Conservation (phyloP, 2,888 invertebrate genomes). For the Drosophila stalkeri region DNA sequence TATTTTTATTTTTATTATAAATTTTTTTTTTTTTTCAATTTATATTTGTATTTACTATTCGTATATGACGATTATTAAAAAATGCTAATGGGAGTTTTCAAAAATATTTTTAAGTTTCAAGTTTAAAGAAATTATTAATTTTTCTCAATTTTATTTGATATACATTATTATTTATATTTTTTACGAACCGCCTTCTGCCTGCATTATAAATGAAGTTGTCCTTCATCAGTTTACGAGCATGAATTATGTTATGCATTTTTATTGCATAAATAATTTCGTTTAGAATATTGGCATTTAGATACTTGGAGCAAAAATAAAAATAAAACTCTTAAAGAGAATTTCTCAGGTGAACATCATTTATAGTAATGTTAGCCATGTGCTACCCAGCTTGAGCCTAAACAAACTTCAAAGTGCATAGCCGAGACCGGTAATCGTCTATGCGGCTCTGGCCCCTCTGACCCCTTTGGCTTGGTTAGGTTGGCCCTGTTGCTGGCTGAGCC, state of each 20-base stretch:
- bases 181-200: too few relatives aligned
- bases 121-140: too few relatives aligned
- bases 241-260: background rate
- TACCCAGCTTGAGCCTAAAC: conserved; percentile 40
- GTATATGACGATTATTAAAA: too few relatives aligned
- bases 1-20: too few relatives aligned
- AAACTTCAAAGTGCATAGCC: conserved; percentile 56
- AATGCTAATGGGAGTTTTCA: too few relatives aligned
- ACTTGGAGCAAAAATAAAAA: background rate
- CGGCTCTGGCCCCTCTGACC: conserved; percentile 12
- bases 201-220: background rate
- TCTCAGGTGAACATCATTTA: conserved; percentile 29
- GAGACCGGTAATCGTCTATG: conserved; percentile 31
- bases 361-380: conserved; percentile 34
- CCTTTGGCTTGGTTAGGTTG: conserved; percentile 1
- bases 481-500: conserved; percentile 23
- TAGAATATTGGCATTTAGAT: background rate
- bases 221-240: background rate
- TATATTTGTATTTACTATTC: too few relatives aligned
- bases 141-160: too few relatives aligned
- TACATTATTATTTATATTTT: too few relatives aligned
- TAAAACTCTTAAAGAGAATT: conserved; percentile 19
- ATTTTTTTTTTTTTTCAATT: too few relatives aligned
- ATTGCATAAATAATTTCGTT: background rate
- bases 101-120: too few relatives aligned